Evolutionary conservation across 2,888 invertebrate species (phyloP), one percentile per base, ranked within the genome.

Genomic region (Epinotia demarniana): DNA sequence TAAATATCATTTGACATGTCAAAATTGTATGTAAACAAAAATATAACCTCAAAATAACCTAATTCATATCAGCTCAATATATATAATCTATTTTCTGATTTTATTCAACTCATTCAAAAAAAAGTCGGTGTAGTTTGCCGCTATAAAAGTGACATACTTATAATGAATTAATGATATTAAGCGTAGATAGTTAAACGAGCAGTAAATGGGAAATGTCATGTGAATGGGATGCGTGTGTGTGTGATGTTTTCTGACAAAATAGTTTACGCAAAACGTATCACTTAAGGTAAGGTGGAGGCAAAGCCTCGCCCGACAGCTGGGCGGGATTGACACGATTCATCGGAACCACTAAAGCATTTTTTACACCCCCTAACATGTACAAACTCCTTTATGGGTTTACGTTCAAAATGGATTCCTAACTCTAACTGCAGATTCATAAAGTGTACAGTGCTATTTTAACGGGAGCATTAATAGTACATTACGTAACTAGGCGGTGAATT

Each of bases 251-350:
- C 12, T 19, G 19, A 19, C 19, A 18, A 62, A 43, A 46, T 19
- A 63, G 18, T 39, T 58, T 23, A 60, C 46, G 27, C 23, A 62
- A 62, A 49, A 62, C 18, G 27, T 53, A 27, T 27, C 3, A 16
- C 11, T 55, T 43, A 46, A 63, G 49, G 16, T 3, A 60, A 27
- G 46, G 43, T 2, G 18, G 33, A 43, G 23, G n/a, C 11, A 19
- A 46, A 43, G 46, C 33, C 70, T 27, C 46, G 11, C 60, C 43
- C 53, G 3, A 8, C 58, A 58, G 58, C 33, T 60, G 60, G 66
- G 18, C 12, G 23, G 23, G 53, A 73, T 61, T 60, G 66, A 49
- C 60, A 39, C 60, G 39, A 67, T 49, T 67, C 33, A 67, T 72
- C 58, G 23, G 46, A 60, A 49, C 49, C 60, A 27, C 23, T 23